Evolutionary conservation across 2,888 invertebrate species (phyloP).

Genomic region (Ophonus ardosiacus): DNA sequence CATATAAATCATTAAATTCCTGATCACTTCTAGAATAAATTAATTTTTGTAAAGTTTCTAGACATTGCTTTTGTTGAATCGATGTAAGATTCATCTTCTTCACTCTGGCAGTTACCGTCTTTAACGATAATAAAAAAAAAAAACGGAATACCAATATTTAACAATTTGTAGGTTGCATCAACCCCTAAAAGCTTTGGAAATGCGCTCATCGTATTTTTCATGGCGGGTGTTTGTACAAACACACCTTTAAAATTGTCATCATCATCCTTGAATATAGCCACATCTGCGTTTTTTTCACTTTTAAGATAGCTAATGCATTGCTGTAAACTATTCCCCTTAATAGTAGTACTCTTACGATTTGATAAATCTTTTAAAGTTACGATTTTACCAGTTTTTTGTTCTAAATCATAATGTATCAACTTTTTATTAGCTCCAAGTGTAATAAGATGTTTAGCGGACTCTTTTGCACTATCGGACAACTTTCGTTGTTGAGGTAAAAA

Average conservation of each 20-base stretch:
- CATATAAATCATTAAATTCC: neutral
- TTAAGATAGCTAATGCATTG: too few relatives aligned
- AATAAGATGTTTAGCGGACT: too few relatives aligned
- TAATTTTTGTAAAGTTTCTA: neutral
- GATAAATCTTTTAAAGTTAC: neutral
- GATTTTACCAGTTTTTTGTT: neutral
- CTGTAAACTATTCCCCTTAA: neutral
- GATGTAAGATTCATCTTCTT: slow-evolving; percentile 16
- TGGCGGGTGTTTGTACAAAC: neutral
- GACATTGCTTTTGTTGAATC: neutral
- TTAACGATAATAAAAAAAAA: too few relatives aligned
- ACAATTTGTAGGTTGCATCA: neutral
- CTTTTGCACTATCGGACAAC: too few relatives aligned
- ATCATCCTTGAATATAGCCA: too few relatives aligned
- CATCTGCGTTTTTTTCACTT: too few relatives aligned
- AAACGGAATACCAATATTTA: neutral
- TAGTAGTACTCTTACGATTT: neutral
- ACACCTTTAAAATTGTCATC: too few relatives aligned
- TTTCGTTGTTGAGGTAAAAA: too few relatives aligned
- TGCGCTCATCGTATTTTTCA: neutral
- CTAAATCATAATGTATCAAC: too few relatives aligned
- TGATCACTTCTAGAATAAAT: neutral
- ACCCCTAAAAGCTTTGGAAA: neutral
- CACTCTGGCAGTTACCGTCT: neutral
- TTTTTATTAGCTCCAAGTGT: too few relatives aligned